Evolutionary conservation across 2,797 vertebrate species (phyloP), one percentile per base, ranked within the genome.

Genomic region (Ctenochaetus hawaiiensis): DNA sequence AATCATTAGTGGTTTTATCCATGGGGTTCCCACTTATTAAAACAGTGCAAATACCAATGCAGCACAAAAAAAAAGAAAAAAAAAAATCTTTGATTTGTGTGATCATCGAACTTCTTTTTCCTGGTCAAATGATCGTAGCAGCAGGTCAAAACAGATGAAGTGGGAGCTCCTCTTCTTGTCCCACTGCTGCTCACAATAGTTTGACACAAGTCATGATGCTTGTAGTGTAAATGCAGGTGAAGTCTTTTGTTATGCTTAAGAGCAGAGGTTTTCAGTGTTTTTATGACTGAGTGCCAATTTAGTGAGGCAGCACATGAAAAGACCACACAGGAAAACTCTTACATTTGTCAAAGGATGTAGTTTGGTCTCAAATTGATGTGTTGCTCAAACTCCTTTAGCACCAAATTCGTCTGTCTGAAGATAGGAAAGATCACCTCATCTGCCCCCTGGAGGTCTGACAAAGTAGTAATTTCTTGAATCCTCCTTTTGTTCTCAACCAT

Each of bases 1-100:
- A 63, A 16, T 72, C 64, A 54, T 43, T 8, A 16, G 45, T 59
- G 23, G 57, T 68, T 54, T 9, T 22, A 44, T 67, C 60, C 53
- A 47, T 1, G 18, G 20, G 18, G 45, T 48, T 65, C 45, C 22
- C 3, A 22, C 22, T 34, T 34, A 34, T 44, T 75, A 13, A 3
- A 58, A 3, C 12, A 52, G 44, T 52, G 13, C 56, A 81, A 68
- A 45, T 18, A 56, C 22, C 26, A 60, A 59, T 0, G 4, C 51
- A 41, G 18, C 7, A 43, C 41, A 47, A 34, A 34, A 34, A 34
- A 41, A 45, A 48, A 11, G 18, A 30, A 41, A 17, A 20, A 18
- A 43, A 59, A 26, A 16, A 11, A 10, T 22, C 41, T 43, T 45
- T 61, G 37, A 43, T 47, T 34, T 53, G 10, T 14, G 3, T 2